phyloP scores from a whole-genome alignment of 2,113 vertebrate species.

The Mormyrus iriodes region DNA sequence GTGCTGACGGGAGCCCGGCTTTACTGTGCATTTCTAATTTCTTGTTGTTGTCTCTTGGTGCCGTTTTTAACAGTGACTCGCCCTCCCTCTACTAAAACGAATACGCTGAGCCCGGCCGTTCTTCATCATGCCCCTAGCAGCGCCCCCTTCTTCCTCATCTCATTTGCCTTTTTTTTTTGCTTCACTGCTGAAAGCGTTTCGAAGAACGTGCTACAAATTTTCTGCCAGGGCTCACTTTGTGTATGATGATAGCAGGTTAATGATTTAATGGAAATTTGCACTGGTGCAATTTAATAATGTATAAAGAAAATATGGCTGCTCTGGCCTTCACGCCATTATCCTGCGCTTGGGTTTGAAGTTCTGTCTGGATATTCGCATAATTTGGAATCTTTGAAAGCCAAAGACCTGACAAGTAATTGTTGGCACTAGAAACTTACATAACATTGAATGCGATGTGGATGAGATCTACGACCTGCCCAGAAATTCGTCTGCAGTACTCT shows the following conservation, averaged over 20 bases:
- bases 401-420: slow-evolving; percentile 2
- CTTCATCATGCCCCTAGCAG: neutral
- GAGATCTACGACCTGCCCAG: neutral
- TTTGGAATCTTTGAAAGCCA: neutral
- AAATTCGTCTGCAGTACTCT: neutral
- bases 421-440: neutral
- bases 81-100: neutral
- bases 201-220: neutral
- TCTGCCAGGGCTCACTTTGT: neutral
- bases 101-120: neutral
- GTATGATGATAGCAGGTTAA: neutral
- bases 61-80: neutral
- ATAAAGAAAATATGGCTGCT: neutral
- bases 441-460: neutral
- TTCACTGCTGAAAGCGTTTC: neutral
- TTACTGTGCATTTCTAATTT: neutral
- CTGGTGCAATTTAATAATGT: neutral
- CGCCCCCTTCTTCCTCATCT: neutral
- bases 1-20: too few species aligned
- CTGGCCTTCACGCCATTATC: neutral
- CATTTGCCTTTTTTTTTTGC: neutral
- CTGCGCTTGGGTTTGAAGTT: neutral
- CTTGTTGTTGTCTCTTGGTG: neutral
- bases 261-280: neutral
- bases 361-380: neutral